Conservation (phyloP, 2,888 invertebrate genomes). For the Cosmopolites sordidus region DNA sequence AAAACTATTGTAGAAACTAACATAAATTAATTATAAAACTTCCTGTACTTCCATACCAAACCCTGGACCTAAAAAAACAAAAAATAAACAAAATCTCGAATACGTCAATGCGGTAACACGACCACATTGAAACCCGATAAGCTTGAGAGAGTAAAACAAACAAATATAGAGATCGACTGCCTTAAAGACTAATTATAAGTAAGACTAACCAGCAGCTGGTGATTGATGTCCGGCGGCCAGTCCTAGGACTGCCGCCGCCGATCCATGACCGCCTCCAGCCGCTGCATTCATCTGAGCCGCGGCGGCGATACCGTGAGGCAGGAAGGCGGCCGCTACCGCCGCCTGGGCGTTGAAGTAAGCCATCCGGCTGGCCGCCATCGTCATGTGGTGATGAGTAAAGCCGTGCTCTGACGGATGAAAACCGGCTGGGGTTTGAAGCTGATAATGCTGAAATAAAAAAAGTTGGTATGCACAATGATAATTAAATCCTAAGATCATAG, state of each 20-base stretch:
- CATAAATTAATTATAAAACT: too few relatives aligned
- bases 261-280: constrained; percentile 40
- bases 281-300: constrained; percentile 46
- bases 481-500: too few relatives aligned
- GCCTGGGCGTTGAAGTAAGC: constrained; percentile 90
- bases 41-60: too few relatives aligned
- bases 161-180: too few relatives aligned
- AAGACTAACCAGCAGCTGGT: background rate
- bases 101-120: too few relatives aligned
- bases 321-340: constrained; percentile 84
- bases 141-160: too few relatives aligned
- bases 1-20: too few relatives aligned
- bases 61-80: too few relatives aligned
- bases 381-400: constrained; percentile 60
- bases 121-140: too few relatives aligned
- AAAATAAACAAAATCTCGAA: too few relatives aligned
- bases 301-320: constrained; percentile 63
- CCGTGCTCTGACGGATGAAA: constrained; percentile 40
- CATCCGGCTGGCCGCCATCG: constrained; percentile 74
- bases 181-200: too few relatives aligned
- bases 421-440: constrained; percentile 41
- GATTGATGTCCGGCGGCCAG: constrained; percentile 31
- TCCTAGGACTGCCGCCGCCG: constrained; percentile 46
- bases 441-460: constrained; percentile 42
- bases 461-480: too few relatives aligned